Conservation (phyloP, 2,113 vertebrate genomes). For the Ascaphus truei region DNA sequence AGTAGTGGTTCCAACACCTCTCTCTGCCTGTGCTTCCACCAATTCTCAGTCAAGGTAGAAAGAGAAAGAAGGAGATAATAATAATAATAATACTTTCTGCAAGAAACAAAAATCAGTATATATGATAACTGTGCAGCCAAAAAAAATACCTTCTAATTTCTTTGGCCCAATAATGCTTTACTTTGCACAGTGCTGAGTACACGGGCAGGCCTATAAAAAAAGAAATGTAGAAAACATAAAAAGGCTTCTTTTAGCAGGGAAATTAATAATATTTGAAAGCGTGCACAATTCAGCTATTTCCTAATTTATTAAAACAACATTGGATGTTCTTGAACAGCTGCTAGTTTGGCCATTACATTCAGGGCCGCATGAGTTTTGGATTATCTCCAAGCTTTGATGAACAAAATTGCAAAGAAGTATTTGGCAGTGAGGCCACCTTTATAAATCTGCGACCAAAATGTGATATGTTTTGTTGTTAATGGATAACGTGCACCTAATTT, state of each 20-base stretch:
- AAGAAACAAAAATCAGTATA: no score
- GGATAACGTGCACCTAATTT: constrained; percentile 30
- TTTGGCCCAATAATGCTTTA: no score
- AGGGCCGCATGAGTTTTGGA: background rate
- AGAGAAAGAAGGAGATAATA: no score
- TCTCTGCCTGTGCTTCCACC: no score
- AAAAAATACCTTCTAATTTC: no score
- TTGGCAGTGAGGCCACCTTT: constrained; percentile 6
- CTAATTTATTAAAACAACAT: constrained; percentile 12
- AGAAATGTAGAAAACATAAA: background rate
- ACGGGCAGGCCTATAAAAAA: background rate
- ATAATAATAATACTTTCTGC: no score
- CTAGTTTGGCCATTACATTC: background rate
- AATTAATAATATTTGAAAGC: background rate
- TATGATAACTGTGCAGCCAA: no score
- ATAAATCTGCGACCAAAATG: constrained; percentile 22
- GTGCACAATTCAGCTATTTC: background rate
- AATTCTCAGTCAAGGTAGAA: no score
- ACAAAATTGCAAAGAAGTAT: background rate
- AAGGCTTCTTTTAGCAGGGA: background rate
- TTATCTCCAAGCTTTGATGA: constrained; percentile 3
- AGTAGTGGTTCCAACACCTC: no score
- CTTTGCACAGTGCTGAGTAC: background rate
- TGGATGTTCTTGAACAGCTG: background rate
- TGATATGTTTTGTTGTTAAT: constrained; percentile 27